Conservation (phyloP, 2,797 vertebrate genomes). For the Rhynchotus rufescens region DNA sequence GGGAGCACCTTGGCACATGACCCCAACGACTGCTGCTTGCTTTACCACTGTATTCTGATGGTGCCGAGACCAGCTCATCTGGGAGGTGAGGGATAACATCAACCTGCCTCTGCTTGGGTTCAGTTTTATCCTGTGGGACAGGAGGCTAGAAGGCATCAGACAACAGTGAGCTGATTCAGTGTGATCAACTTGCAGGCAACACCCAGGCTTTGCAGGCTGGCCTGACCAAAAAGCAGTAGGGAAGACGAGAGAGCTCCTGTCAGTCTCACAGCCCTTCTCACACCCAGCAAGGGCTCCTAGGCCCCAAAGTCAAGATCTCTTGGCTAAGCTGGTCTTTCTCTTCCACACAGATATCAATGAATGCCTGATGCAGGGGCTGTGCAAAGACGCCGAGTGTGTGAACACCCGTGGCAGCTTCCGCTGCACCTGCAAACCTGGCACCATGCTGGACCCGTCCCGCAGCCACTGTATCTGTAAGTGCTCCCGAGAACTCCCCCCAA, state of each 20-base stretch:
- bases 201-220: not conserved
- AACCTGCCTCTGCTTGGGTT: not conserved
- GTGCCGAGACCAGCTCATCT: not conserved
- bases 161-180: not conserved
- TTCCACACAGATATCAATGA: conserved; percentile 90
- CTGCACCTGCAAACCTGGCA: conserved; percentile 91
- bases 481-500: not conserved
- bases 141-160: not conserved
- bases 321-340: not conserved
- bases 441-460: conserved; percentile 91
- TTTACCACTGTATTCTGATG: not conserved
- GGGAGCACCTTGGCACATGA: not conserved
- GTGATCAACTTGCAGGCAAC: not conserved
- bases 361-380: conserved; percentile 88
- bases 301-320: not conserved
- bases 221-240: not conserved
- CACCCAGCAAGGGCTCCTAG: not conserved
- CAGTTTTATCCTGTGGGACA: not conserved
- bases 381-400: conserved; percentile 91
- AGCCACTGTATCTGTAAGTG: conserved; percentile 97
- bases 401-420: conserved; percentile 95
- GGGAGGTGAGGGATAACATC: not conserved
- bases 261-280: not conserved
- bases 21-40: not conserved
- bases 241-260: not conserved